A percentile compares a stretch with the other conserved stretches of the same genome.
phyloP scores from a whole-genome alignment of 2,797 vertebrate genomes.

The Leucoraja ocellata region DNA sequence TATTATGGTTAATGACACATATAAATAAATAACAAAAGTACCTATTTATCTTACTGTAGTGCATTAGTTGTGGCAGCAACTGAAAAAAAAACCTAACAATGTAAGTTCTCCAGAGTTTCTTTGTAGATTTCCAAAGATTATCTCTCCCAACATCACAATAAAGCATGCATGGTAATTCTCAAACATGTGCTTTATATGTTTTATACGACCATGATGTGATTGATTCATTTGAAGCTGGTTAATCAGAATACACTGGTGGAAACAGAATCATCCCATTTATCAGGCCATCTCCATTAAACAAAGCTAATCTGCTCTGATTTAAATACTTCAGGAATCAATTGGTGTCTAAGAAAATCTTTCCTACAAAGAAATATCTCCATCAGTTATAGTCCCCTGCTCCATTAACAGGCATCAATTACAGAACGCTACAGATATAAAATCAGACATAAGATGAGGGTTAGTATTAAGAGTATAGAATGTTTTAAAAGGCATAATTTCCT shows the following conservation, averaged over 20 bases:
- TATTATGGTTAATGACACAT: conserved; percentile 2
- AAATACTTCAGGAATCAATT: conserved; percentile 36
- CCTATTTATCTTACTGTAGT: neutral
- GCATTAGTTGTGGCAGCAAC: neutral
- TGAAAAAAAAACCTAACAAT: neutral
- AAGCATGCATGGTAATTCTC: neutral
- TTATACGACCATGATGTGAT: neutral
- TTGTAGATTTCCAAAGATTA: neutral
- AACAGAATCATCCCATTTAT: conserved; percentile 28
- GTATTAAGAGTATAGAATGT: neutral
- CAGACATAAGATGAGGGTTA: neutral
- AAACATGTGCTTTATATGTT: neutral
- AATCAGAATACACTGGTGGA: conserved; percentile 26
- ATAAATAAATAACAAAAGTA: neutral
- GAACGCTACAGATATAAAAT: neutral
- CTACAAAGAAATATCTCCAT: conserved; percentile 14
- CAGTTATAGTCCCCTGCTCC: neutral
- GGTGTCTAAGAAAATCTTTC: conserved; percentile 4
- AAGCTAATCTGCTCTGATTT: conserved; percentile 28
- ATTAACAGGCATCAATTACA: conserved; percentile 22
- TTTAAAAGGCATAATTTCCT: conserved; percentile 12
- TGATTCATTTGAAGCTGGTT: conserved; percentile 20
- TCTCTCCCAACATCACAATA: neutral
- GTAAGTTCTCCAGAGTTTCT: neutral
- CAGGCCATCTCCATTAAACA: conserved; percentile 22